A percentile compares a stretch with the other conserved stretches of the same genome.
Evolutionary conservation across 1,140 invertebrate species (phyloP).

Genomic region (Lepidurus couesii): DNA sequence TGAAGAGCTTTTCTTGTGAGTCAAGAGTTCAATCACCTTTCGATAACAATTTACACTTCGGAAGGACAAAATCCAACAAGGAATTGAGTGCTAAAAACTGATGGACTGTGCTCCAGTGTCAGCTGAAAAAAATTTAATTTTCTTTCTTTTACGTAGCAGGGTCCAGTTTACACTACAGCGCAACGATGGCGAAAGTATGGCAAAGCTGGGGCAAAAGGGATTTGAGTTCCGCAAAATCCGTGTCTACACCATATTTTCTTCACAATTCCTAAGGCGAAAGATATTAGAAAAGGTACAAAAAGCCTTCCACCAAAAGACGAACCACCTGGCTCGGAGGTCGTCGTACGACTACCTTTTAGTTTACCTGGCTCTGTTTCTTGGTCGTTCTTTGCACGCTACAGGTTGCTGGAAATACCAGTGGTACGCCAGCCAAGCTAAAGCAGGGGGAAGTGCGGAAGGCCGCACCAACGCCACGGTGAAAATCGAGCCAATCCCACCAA

Average conservation of each 20-base stretch:
- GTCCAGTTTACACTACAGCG: not conserved
- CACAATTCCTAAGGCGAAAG: not conserved
- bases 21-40: not conserved
- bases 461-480: not conserved
- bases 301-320: not conserved
- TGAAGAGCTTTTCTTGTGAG: not conserved
- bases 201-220: not conserved
- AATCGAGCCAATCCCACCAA: slow-evolving; percentile 15
- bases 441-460: slow-evolving; percentile 4
- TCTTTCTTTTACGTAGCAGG: not conserved
- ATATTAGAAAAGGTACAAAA: not conserved
- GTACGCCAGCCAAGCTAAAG: not conserved
- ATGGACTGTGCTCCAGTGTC: not conserved
- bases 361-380: slow-evolving; percentile 2
- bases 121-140: not conserved
- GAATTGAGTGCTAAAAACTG: not conserved
- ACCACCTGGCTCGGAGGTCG: slow-evolving; percentile 17
- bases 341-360: slow-evolving; percentile 16
- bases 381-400: not conserved
- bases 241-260: not conserved
- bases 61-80: not conserved
- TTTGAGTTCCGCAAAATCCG: not conserved
- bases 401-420: slow-evolving; percentile 9
- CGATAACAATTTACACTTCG: not conserved
- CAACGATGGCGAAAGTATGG: not conserved